phyloP scores from a whole-genome alignment of 2,888 invertebrate species.

The Slavum lentiscoides region DNA sequence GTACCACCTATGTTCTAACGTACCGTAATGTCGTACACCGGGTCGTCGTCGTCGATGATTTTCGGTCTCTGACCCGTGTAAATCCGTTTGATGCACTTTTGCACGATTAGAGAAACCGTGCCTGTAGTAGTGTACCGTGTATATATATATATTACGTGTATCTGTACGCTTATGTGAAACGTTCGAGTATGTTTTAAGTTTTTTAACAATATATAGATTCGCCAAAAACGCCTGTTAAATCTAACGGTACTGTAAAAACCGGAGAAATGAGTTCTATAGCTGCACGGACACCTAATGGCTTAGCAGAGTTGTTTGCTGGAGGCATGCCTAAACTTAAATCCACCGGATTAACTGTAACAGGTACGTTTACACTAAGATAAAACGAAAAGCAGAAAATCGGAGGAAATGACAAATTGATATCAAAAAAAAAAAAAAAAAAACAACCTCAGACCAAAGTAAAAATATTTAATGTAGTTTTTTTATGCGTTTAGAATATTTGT shows the following conservation, averaged over 20 bases:
- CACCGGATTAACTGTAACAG: constrained; percentile 63
- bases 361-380: constrained; percentile 48
- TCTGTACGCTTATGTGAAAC: constrained; percentile 32
- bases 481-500: too few species aligned
- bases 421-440: too few species aligned
- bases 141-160: too few species aligned
- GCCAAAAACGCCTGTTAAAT: constrained; percentile 46
- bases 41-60: background rate
- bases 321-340: constrained; percentile 81
- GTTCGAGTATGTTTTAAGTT: constrained; percentile 29
- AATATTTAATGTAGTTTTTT: too few species aligned
- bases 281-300: constrained; percentile 57
- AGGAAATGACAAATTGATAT: background rate
- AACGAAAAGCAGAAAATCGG: background rate
- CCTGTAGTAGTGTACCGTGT: constrained; percentile 10
- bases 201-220: constrained; percentile 45
- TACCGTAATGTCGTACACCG: background rate
- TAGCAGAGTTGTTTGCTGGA: constrained; percentile 78
- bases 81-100: background rate
- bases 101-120: constrained; percentile 10
- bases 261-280: constrained; percentile 49
- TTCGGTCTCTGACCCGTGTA: background rate
- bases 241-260: constrained; percentile 38
- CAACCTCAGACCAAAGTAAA: background rate
- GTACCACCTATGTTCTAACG: constrained; percentile 52